Evolutionary conservation across 2,888 invertebrate genomes (phyloP).

Genomic region (Anoncus sp.): DNA sequence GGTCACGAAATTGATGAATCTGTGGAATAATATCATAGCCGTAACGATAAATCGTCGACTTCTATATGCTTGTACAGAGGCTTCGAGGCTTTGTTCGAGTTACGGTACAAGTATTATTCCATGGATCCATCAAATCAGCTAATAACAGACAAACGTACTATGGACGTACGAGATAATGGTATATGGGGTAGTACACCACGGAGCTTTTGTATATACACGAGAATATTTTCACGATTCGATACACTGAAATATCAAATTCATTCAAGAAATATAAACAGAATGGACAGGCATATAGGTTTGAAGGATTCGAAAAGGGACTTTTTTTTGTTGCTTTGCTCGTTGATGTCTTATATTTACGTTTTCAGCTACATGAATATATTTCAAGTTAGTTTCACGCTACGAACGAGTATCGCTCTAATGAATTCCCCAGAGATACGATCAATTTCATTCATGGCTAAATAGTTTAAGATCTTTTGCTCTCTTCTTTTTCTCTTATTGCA

Average conservation of each 20-base stretch:
- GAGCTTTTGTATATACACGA: background rate
- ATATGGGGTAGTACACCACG: background rate
- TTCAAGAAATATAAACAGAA: constrained; percentile 53
- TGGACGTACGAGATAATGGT: constrained; percentile 2
- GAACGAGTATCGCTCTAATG: too few relatives aligned
- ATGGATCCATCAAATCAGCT: background rate
- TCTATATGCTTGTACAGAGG: background rate
- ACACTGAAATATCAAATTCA: constrained; percentile 23
- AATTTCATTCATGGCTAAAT: too few relatives aligned
- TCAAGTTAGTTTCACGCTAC: too few relatives aligned
- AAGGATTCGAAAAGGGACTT: constrained; percentile 10
- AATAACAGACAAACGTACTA: constrained; percentile 2
- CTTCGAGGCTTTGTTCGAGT: background rate
- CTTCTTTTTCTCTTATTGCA: too few relatives aligned
- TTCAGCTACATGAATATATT: background rate
- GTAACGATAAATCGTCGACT: background rate
- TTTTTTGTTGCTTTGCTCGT: constrained; percentile 2
- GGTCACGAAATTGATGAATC: background rate
- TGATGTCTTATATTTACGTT: constrained; percentile 1
- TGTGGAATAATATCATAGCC: background rate
- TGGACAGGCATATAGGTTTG: background rate
- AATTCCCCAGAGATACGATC: too few relatives aligned
- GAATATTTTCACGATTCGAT: background rate
- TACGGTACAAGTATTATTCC: background rate
- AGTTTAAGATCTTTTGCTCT: too few relatives aligned